A percentile compares a stretch with the other conserved stretches of the same genome.
Conservation (phyloP, 1,140 invertebrate species). For the Dendroctonus ponderosae region DNA sequence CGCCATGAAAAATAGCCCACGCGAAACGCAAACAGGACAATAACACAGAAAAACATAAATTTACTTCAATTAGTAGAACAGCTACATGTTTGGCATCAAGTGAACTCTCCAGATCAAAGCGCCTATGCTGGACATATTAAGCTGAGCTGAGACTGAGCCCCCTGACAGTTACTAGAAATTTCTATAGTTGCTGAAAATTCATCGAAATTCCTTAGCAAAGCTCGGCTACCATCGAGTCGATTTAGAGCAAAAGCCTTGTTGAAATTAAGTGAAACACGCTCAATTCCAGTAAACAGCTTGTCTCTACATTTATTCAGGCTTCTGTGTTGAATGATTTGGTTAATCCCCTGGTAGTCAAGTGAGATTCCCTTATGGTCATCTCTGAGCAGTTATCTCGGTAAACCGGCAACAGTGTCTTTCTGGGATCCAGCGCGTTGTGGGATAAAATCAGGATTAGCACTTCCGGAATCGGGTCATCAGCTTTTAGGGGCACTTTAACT, state of each 20-base stretch:
- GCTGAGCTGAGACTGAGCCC: too few species aligned
- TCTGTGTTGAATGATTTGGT: slow-evolving; percentile 12
- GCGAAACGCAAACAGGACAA: too few species aligned
- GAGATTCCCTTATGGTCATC: slow-evolving; percentile 23
- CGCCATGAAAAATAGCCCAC: too few species aligned
- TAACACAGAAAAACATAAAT: too few species aligned
- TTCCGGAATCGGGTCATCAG: slow-evolving; percentile 19
- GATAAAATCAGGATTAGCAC: slow-evolving; percentile 23
- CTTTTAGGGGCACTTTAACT: slow-evolving; percentile 20
- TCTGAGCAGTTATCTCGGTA: slow-evolving; percentile 21
- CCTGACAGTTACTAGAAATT: too few species aligned
- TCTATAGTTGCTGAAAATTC: too few species aligned
- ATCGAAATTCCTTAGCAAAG: too few species aligned
- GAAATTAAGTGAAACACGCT: slow-evolving; percentile 12
- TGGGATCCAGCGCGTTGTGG: slow-evolving; percentile 8
- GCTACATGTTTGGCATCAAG: too few species aligned
- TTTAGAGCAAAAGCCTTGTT: background rate
- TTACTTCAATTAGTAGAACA: too few species aligned
- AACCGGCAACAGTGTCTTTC: slow-evolving; percentile 28
- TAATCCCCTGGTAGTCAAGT: slow-evolving; percentile 12
- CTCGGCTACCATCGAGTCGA: too few species aligned
- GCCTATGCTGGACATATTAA: too few species aligned
- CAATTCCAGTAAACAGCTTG: slow-evolving; percentile 20
- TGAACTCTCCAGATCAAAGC: too few species aligned
- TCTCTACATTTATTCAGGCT: slow-evolving; percentile 14